Conservation (phyloP, 2,113 vertebrate genomes). For the Sorex fumeus region DNA sequence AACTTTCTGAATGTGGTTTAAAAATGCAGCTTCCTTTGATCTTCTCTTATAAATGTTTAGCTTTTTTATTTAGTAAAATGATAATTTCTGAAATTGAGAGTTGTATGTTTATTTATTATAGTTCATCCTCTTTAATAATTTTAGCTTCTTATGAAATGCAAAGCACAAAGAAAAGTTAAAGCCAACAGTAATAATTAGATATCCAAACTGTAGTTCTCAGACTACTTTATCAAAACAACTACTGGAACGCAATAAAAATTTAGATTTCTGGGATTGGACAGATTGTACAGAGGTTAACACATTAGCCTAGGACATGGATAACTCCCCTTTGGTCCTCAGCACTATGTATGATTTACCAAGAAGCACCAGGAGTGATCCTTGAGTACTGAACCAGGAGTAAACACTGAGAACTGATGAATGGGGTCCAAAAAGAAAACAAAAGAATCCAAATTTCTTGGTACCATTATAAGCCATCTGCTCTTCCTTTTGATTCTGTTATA, state of each 20-base stretch:
- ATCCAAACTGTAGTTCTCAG: background rate
- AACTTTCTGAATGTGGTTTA: constrained; percentile 49
- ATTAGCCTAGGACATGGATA: no score
- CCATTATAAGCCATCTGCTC: background rate
- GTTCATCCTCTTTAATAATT: background rate
- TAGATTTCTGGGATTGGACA: background rate
- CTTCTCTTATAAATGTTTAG: constrained; percentile 68
- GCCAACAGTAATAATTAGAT: background rate
- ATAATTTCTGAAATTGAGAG: constrained; percentile 44
- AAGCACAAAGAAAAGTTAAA: background rate
- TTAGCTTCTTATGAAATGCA: background rate
- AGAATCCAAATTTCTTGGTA: background rate
- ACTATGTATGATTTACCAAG: no score
- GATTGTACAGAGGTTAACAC: background rate
- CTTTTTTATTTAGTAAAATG: constrained; percentile 63
- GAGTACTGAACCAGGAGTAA: no score
- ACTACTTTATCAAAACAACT: background rate
- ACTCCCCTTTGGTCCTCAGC: no score
- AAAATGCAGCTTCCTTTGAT: constrained; percentile 35
- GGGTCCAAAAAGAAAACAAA: no score
- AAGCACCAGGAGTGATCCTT: no score
- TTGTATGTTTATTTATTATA: constrained; percentile 61
- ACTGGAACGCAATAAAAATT: background rate
- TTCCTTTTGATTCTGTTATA: no score
- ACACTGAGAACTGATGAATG: no score